Percentiles rank a stretch among this genome's conserved stretches.
phyloP scores from a whole-genome alignment of 2,888 invertebrate species.

The Trissolcus brochymenae region DNA sequence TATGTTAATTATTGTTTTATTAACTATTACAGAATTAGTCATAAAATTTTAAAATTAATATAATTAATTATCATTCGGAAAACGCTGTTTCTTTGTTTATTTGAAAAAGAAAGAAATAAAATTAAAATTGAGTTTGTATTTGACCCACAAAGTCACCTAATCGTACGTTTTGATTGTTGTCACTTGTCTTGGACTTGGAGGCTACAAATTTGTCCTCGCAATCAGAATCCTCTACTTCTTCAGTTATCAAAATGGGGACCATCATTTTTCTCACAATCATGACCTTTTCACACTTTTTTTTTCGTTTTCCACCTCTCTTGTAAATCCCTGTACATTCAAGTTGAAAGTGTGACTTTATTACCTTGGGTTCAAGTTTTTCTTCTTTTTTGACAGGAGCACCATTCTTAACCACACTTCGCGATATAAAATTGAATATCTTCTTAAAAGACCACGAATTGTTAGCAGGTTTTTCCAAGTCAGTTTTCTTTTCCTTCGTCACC shows the following conservation, averaged over 20 bases:
- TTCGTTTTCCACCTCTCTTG: background rate
- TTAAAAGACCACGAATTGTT: conserved; percentile 1
- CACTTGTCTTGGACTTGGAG: background rate
- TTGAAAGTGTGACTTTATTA: background rate
- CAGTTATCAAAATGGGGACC: conserved; percentile 36
- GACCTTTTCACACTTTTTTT: conserved; percentile 22
- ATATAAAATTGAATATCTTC: conserved; percentile 16
- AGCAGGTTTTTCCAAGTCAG: conserved; percentile 5
- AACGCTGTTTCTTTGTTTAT: too few relatives aligned
- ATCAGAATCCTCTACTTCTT: conserved; percentile 19
- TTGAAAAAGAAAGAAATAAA: too few relatives aligned
- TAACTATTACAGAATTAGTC: too few relatives aligned
- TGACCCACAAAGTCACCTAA: conserved; percentile 28
- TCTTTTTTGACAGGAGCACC: background rate
- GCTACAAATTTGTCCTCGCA: background rate
- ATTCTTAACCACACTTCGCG: background rate
- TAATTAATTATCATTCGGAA: too few relatives aligned
- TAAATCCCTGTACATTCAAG: conserved; percentile 10
- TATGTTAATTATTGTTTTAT: too few relatives aligned
- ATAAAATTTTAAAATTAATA: too few relatives aligned
- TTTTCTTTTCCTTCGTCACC: background rate
- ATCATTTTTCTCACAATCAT: conserved; percentile 26
- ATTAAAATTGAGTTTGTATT: background rate
- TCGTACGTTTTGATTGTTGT: conserved; percentile 32
- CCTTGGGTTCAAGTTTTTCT: background rate